Evolutionary conservation across 1,140 invertebrate species (phyloP), one percentile per base, ranked within the genome.

Genomic region (Ditylenchus dipsaci): DNA sequence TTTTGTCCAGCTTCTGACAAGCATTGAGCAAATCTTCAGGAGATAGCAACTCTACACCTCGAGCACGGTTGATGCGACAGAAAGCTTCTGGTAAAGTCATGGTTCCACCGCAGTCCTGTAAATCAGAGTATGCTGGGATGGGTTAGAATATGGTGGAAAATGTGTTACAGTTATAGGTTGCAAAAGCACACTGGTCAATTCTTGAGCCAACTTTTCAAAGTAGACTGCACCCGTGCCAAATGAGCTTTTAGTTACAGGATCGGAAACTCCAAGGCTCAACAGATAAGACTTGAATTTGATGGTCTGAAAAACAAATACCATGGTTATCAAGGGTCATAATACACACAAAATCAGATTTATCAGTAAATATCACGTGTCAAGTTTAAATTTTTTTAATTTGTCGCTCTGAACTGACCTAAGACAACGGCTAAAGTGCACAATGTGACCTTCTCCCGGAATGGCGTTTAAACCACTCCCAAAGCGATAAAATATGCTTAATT

Each of bases 1-100:
- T 69, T 45, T 78, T 64, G 60, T 84, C 84, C 68, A 86, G 77
- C 68, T 83, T 75, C 66, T 83, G 76, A 80, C 86, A 86, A 9
- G 85, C 85, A 77, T 85, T 84, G 13, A 86, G 67, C 30, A 86
- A 67, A 78, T 86, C 86, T 75, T 86, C 85, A 15, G 86, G 86
- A 1, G 86, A 86, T 27, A 86, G 67, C 7, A 86, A 71, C 80
- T 87, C 86, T 76, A 87, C 82, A 53, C 87, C 87, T 75, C 87
- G 74, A 5, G 87, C 87, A 78, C 87, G 78, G 79, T 98, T 98
- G 5, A 97, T 89, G 75, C 93, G 87, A 85, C 95, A 97, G 86
- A 93, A 99, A 5, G 91, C 93, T 86, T 98, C 95, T 9, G 94
- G 89, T 57, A 98, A 84, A 9, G 91, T 89, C 91, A 98, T 96